Evolutionary conservation across 2,888 invertebrate species (phyloP).

Genomic region (Limnephilus marmoratus): DNA sequence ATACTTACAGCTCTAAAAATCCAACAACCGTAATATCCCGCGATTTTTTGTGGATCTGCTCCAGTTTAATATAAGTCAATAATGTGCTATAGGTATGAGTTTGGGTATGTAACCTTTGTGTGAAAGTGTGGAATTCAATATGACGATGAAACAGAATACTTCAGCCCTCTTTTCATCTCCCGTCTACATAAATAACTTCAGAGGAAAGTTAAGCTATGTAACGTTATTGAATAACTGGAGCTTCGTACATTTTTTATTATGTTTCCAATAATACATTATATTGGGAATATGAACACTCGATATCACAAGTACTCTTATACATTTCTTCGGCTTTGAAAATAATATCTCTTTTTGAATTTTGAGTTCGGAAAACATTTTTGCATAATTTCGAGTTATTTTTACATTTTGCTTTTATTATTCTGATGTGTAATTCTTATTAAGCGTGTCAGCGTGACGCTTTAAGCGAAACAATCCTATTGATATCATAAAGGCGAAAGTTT

Average conservation of each 20-base stretch:
- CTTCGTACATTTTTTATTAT: background rate
- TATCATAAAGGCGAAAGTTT: too few relatives aligned
- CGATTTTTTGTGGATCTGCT: background rate
- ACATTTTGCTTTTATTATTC: too few relatives aligned
- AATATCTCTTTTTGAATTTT: background rate
- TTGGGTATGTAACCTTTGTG: background rate
- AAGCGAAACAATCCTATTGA: too few relatives aligned
- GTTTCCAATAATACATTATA: background rate
- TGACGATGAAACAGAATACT: background rate
- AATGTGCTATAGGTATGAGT: background rate
- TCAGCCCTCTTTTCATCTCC: background rate
- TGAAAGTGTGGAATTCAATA: background rate
- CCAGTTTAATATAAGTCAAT: background rate
- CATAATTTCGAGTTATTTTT: background rate
- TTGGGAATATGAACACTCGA: background rate
- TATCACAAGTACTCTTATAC: background rate
- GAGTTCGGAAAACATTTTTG: background rate
- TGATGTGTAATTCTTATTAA: too few relatives aligned
- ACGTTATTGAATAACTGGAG: constrained; percentile 18
- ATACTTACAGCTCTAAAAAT: too few relatives aligned
- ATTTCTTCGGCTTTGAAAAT: constrained; percentile 3
- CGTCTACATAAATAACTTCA: constrained; percentile 15
- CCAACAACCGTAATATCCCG: too few relatives aligned
- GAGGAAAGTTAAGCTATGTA: constrained; percentile 7
- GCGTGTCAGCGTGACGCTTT: too few relatives aligned